Conservation (phyloP, 2,113 vertebrate species). For the Sigmodon hispidus region DNA sequence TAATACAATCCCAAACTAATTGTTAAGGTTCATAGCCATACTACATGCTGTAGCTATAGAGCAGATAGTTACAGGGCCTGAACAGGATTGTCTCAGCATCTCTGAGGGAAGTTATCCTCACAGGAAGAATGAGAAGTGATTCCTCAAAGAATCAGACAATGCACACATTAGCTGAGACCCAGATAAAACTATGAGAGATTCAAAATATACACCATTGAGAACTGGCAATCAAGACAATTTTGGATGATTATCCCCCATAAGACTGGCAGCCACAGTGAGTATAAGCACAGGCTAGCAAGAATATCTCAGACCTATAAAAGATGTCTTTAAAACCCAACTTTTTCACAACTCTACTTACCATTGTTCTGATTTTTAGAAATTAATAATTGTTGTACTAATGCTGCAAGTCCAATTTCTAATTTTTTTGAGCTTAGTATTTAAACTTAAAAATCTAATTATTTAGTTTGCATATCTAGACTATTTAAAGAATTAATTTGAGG, state of each 20-base stretch:
- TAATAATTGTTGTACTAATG: not conserved
- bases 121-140: not conserved
- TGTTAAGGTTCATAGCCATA: not conserved
- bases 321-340: not conserved
- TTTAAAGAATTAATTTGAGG: slow-evolving; percentile 43
- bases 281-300: not conserved
- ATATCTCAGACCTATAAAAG: not conserved
- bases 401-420: not conserved
- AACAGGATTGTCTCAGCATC: not conserved
- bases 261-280: not conserved
- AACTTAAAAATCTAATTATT: not conserved
- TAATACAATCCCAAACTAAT: too few species aligned
- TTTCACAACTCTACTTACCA: not conserved
- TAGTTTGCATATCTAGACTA: not conserved
- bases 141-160: not conserved
- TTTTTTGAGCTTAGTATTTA: slow-evolving; percentile 29
- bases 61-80: not conserved
- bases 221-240: not conserved
- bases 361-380: slow-evolving; percentile 1
- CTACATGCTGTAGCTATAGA: not conserved
- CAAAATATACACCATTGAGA: not conserved
- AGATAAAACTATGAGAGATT: not conserved
- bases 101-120: not conserved
- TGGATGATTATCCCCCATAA: not conserved
- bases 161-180: not conserved